These are phyloP conservation scores for Sitophilus oryzae DNA, from an alignment of 1,140 invertebrate genomes.

Conservation along the genomic window DNA sequence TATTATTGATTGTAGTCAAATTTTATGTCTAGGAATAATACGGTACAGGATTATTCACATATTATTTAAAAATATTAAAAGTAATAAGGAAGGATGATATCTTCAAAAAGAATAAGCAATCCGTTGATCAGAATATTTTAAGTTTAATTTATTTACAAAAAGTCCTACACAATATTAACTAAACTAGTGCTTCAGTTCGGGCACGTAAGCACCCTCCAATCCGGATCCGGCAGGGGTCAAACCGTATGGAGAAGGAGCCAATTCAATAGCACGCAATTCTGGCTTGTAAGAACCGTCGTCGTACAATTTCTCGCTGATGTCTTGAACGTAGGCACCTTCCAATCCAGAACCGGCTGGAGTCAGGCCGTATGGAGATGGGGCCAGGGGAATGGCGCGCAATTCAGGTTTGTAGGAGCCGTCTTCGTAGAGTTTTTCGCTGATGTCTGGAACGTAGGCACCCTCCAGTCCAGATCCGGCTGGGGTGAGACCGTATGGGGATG, in stretches of 20 bases:
- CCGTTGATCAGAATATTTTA: too few relatives aligned
- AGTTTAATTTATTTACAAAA: too few relatives aligned
- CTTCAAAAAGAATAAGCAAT: too few relatives aligned
- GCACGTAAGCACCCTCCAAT: slow-evolving; percentile 31
- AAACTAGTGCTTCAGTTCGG: too few relatives aligned
- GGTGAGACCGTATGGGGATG: slow-evolving; percentile 19
- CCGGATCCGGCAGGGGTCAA: slow-evolving; percentile 31
- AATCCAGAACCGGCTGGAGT: slow-evolving; percentile 29
- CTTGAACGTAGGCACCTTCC: slow-evolving; percentile 30
- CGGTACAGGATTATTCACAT: too few relatives aligned
- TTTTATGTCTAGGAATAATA: too few relatives aligned
- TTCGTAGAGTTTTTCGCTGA: slow-evolving; percentile 33
- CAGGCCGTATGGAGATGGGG: slow-evolving; percentile 25
- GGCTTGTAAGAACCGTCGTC: slow-evolving; percentile 34
- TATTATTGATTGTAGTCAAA: too few relatives aligned
- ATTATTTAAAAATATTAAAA: too few relatives aligned
- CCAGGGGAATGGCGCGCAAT: slow-evolving; percentile 25
- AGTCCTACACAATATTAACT: too few relatives aligned
- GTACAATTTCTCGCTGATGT: slow-evolving; percentile 29
- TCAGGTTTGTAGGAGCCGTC: slow-evolving; percentile 35
- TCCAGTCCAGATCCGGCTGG: slow-evolving; percentile 32
- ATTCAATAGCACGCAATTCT: slow-evolving; percentile 22
- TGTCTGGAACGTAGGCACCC: slow-evolving; percentile 34
- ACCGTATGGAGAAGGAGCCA: slow-evolving; percentile 29
- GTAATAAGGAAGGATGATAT: too few relatives aligned